A percentile compares a stretch with the other conserved stretches of the same genome.
These are phyloP conservation scores for Malacoraja senta DNA, from an alignment of 2,797 vertebrate genomes.

Conservation along the genomic window DNA sequence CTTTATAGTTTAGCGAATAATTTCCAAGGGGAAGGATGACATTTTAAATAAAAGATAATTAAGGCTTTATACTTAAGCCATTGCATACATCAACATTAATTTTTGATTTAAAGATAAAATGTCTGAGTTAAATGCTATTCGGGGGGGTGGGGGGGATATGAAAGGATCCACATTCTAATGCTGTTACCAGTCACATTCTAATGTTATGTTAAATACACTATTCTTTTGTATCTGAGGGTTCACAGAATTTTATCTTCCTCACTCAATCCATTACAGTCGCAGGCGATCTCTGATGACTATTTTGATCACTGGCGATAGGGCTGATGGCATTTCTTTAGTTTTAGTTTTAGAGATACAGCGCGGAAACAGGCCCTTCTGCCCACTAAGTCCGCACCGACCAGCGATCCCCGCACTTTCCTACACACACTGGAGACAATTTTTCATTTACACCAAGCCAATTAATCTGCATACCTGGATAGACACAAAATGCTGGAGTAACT, in stretches of 20 bases:
- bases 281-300: not conserved
- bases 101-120: not conserved
- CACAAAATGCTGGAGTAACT: too few relatives aligned
- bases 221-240: not conserved
- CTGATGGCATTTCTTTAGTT: not conserved
- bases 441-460: too few relatives aligned
- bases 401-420: too few relatives aligned
- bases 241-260: not conserved
- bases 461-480: too few relatives aligned
- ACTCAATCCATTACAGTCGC: not conserved
- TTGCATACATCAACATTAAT: slow-evolving; percentile 26
- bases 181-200: not conserved
- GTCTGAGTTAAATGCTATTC: not conserved
- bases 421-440: too few relatives aligned
- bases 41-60: not conserved
- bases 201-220: not conserved
- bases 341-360: too few relatives aligned
- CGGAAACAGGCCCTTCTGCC: too few relatives aligned
- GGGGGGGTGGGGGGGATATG: not conserved
- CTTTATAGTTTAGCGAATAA: slow-evolving; percentile 13
- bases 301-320: not conserved
- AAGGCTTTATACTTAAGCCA: not conserved
- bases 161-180: not conserved
- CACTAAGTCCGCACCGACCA: too few relatives aligned
- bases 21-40: not conserved